Evolutionary conservation across 2,888 invertebrate species (phyloP), one percentile per base, ranked within the genome.

Genomic region (Mesorhabditis belari): DNA sequence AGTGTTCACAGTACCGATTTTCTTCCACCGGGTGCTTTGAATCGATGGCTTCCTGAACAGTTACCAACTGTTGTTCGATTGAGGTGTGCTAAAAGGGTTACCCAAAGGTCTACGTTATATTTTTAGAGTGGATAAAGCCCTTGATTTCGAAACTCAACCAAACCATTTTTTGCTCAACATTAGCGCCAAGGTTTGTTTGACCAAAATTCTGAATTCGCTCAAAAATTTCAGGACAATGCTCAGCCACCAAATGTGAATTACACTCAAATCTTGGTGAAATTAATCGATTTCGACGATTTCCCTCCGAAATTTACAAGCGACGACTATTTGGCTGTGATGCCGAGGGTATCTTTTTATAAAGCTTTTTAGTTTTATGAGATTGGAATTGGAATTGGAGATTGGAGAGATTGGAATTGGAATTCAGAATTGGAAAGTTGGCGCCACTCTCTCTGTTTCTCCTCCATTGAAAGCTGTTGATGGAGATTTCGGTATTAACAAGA

Each of bases 321-420:
- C 6, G 65, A 65, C 51, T 70, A 70, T 52, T 69, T 55, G 56
- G 72, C 61, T 35, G 70, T 73, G 28, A 73, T 70, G 49, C 60
- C 70, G 44, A 65, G 57, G 49, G 70, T 70, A 60, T 58, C 28
- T 58, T 26, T 49, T 49, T 19, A 4, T 51, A 50, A 50, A 5
- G 5, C 4, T 6, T 51, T 61, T 60, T 60, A 25, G 24, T n/a
- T 2, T 6, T 35, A 3, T 54, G 26, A 52, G 3, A 2, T 63
- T 56, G n/a, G n/a, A n/a, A n/a, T n/a, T n/a, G n/a, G n/a, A n/a
- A n/a, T n/a, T n/a, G n/a, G n/a, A n/a, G n/a, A n/a, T n/a, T n/a
- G n/a, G n/a, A n/a, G n/a, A n/a, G n/a, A n/a, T n/a, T n/a, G n/a
- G n/a, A n/a, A n/a, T n/a, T n/a, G n/a, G n/a, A n/a, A 17, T n/a